Conservation (phyloP, 2,888 invertebrate species). For the Punctoribates punctum region DNA sequence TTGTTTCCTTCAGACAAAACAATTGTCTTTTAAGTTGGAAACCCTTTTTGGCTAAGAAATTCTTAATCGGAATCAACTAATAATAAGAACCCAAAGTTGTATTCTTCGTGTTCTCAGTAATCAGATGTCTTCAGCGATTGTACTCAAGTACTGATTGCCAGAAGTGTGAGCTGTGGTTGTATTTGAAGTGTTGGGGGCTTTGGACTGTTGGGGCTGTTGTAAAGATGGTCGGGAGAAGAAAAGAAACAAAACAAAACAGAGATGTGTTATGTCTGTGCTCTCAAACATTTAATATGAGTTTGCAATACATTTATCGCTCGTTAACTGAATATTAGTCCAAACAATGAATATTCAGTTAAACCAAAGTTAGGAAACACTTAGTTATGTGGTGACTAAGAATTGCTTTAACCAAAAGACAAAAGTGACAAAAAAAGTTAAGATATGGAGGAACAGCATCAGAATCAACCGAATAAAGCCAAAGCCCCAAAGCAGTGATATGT, state of each 20-base stretch:
- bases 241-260: constrained; percentile 22
- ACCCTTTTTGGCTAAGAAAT: background rate
- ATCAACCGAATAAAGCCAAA: background rate
- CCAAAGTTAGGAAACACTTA: background rate
- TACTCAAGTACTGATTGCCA: constrained; percentile 24
- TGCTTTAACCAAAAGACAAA: background rate
- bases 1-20: background rate
- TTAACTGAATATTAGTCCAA: constrained; percentile 12
- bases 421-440: background rate
- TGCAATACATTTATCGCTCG: background rate
- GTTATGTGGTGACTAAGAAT: background rate
- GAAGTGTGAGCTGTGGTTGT: background rate
- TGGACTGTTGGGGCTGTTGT: constrained; percentile 18
- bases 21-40: constrained; percentile 7
- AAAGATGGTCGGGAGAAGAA: constrained; percentile 1
- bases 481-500: constrained; percentile 5
- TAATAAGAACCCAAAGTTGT: background rate
- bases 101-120: background rate
- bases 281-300: background rate
- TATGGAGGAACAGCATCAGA: background rate
- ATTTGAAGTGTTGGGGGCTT: constrained; percentile 2
- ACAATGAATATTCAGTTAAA: constrained; percentile 8
- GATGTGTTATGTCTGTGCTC: constrained; percentile 11
- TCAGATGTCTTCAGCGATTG: constrained; percentile 31
- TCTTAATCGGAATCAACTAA: background rate